Base-by-base conservation (phyloP, 2,113 vertebrate genomes). In the Malurus melanocephalus region DNA sequence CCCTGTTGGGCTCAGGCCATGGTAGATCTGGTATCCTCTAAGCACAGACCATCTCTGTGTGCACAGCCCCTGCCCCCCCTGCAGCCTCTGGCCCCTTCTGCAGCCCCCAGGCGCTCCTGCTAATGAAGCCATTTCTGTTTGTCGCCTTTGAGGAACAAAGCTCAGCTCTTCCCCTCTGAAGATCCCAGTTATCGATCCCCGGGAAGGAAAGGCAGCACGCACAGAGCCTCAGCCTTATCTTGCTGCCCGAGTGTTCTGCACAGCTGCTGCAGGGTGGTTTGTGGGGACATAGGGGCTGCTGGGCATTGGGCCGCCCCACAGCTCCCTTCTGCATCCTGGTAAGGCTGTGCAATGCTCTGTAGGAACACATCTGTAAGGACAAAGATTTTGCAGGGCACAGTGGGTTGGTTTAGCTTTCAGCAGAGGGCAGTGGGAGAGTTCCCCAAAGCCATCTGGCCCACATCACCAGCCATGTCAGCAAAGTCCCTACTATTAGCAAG, bases 71-170 rank as follows among this genome's bases (percentile, higher is more conserved):
- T 16, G 13, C 7, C 28, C 26, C 53, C 49, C 30, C 45, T 80
- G 67, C 45, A 76, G 49, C 19, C 53, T 19, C 26, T 2, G 0
- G 51, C 12, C 42, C 40, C 49, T 38, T 38, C 45, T 90, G 85
- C 71, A 88, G 33, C 33, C 78, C 38, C 27, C 0, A 0, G 80
- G 21, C 13, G 4, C 51, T 92, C 73, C 78, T 87, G 80, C 80
- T 92, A 81, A 94, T 74, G 66, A 94, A 93, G 74, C 45, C 6
- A 4, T 91, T 95, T 89, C 93, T 91, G 46, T 94, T 88, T 95
- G 88, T 89, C 3, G 0, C 82, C 80, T 94, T 93, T 95, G 81
- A 87, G 53, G 91, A 95, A 92, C 93, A 95, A 96, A 95, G 96
- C 38, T 2, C 59, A 82, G 69, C 68, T 91, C 79, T 87, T 86